These are phyloP conservation scores for Poecilia wingei DNA, from an alignment of 2,797 vertebrate genomes.

Conservation along the genomic window DNA sequence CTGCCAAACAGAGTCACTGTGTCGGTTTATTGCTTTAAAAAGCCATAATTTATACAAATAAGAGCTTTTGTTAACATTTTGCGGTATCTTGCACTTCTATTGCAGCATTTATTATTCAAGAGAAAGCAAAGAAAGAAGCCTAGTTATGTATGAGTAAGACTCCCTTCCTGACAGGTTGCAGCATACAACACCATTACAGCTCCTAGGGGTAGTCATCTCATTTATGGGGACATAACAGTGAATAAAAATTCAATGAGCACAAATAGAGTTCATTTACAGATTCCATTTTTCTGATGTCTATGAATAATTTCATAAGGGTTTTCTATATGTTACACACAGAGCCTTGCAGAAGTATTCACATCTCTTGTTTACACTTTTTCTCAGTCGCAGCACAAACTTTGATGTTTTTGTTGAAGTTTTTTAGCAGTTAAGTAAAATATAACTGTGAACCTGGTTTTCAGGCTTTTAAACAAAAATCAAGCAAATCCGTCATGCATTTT, in stretches of 20 bases:
- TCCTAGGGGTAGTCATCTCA: slow-evolving; percentile 1
- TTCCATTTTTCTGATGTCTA: slow-evolving; percentile 1
- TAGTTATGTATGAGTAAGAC: slow-evolving; percentile 12
- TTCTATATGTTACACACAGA: background rate
- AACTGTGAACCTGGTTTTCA: background rate
- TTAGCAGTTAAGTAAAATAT: background rate
- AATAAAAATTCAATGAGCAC: slow-evolving; percentile 9
- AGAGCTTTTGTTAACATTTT: slow-evolving; percentile 37
- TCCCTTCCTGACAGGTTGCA: slow-evolving; percentile 19
- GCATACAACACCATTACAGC: slow-evolving; percentile 5
- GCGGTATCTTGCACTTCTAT: slow-evolving; percentile 42
- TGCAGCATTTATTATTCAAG: slow-evolving; percentile 46
- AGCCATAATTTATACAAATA: slow-evolving; percentile 54
- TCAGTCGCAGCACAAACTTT: background rate
- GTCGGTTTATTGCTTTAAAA: slow-evolving; percentile 50
- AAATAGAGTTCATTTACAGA: background rate
- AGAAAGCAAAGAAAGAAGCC: slow-evolving; percentile 15
- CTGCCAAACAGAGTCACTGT: slow-evolving; percentile 26
- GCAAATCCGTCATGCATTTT: background rate
- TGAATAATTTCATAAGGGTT: slow-evolving; percentile 1
- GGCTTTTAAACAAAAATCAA: background rate
- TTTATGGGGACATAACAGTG: slow-evolving; percentile 23
- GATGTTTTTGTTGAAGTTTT: background rate
- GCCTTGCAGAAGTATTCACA: background rate
- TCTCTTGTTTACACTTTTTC: background rate